Percentiles rank a stretch among this genome's conserved stretches.
Evolutionary conservation across 2,797 vertebrate species (phyloP).

Genomic region (Darevskia nairensis): DNA sequence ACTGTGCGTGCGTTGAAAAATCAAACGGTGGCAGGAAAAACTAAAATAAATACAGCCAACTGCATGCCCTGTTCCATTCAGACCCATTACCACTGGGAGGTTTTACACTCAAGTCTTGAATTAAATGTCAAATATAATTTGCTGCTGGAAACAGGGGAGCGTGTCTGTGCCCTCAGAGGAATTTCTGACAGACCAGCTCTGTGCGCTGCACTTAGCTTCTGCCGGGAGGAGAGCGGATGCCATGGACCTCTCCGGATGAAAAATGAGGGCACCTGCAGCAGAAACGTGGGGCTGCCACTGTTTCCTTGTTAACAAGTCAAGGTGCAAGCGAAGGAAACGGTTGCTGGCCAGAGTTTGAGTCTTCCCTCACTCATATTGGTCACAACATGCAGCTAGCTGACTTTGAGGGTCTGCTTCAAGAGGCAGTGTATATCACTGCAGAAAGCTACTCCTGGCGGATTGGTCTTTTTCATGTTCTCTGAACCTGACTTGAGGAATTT

Average conservation of each 20-base stretch:
- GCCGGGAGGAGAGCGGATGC: slow-evolving; percentile 41
- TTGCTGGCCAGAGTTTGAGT: neutral
- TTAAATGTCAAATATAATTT: slow-evolving; percentile 45
- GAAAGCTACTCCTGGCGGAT: no score
- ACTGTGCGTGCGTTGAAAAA: neutral
- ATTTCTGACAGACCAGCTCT: slow-evolving; percentile 24
- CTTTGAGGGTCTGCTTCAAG: no score
- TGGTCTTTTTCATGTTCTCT: no score
- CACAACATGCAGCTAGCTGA: neutral
- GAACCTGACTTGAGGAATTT: no score
- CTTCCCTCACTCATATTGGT: neutral
- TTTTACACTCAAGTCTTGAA: slow-evolving; percentile 35
- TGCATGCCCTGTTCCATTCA: slow-evolving; percentile 37
- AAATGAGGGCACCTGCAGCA: neutral
- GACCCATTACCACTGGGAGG: slow-evolving; percentile 11
- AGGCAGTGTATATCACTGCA: no score
- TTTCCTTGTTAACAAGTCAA: neutral
- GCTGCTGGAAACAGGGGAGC: slow-evolving; percentile 16
- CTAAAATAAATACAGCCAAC: slow-evolving; percentile 28
- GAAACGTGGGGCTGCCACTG: neutral
- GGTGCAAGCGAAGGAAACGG: neutral
- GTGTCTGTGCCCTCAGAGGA: slow-evolving; percentile 40
- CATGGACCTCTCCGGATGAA: neutral
- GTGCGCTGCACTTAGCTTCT: slow-evolving; percentile 33
- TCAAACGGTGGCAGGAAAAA: neutral